Evolutionary conservation across 1,140 invertebrate genomes (phyloP), one percentile per base, ranked within the genome.

Genomic region (Harpegnathos saltator): DNA sequence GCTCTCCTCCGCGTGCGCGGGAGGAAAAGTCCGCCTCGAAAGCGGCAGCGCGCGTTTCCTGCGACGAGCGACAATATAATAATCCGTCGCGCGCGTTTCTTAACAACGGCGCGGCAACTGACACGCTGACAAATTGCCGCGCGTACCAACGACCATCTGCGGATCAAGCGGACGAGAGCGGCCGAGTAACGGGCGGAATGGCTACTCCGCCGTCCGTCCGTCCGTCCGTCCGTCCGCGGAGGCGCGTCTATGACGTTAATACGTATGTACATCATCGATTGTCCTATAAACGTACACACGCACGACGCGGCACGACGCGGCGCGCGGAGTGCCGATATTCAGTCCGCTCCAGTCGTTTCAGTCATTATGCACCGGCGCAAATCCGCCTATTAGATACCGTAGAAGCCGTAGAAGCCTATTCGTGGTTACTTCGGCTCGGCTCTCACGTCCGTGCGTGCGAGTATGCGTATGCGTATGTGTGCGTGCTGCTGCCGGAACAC

Each of bases 251-350:
- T 90, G 83, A 90, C 88, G 89, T 90, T 90, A 88, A 91, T 91
- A 90, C n/a, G n/a, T n/a, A n/a, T n/a, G n/a, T n/a, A n/a, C 84
- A 89, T 91, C 89, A 91, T 90, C 87, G 89, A 86, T 84, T 90
- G 87, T 90, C 87, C 85, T 71, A 82, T 84, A 87, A 83, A 86
- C 85, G 82, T 83, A 75, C 80, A 75, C 38, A 38, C 74, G 68
- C 71, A 72, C 33, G 54, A 48, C n/a, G 83, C 59, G 65, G n/a
- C n/a, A n/a, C n/a, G n/a, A 73, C 71, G 77, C 33, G 54, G 54
- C n/a, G 83, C 59, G 65, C 54, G 65, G 80, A 88, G 83, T 81
- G 73, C 66, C 62, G 84, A 86, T 88, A 88, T 88, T 86, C 86
- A 62, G 73, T 78, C 71, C 84, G 80, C 74, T 69, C 81, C 71